These are phyloP conservation scores for Rhinoptilus africanus DNA, from an alignment of 2,113 vertebrate species.

Conservation along the genomic window DNA sequence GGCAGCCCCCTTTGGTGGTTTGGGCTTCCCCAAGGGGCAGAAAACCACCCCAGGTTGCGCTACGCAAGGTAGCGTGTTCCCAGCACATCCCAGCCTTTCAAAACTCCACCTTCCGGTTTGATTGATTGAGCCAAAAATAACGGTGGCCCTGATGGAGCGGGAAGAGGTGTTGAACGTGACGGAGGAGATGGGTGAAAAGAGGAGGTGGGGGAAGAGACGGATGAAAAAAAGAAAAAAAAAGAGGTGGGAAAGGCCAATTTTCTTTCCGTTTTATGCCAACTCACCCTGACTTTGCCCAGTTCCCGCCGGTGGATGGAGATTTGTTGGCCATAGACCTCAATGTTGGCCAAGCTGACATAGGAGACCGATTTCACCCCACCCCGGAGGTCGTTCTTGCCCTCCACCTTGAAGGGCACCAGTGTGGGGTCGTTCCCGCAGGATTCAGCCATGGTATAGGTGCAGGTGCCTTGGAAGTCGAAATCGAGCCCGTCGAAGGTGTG, in stretches of 20 bases:
- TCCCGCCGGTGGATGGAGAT: constrained; percentile 74
- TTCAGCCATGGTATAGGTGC: constrained; percentile 74
- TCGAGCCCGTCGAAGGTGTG: constrained; percentile 67
- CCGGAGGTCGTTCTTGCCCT: constrained; percentile 79
- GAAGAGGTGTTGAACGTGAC: accelerated
- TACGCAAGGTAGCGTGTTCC: too few relatives aligned
- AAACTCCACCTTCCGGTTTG: not conserved
- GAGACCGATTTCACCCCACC: constrained; percentile 71
- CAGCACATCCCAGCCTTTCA: accelerated
- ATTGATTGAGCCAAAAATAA: not conserved
- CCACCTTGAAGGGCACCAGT: constrained; percentile 78
- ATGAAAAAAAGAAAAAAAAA: not conserved
- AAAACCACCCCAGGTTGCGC: too few relatives aligned
- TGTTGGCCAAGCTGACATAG: constrained; percentile 66
- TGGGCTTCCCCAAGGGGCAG: not conserved
- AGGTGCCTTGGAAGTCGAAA: constrained; percentile 79
- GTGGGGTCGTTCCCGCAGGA: constrained; percentile 48
- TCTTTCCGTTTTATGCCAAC: not conserved
- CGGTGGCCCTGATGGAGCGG: accelerated
- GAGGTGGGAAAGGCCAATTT: not conserved
- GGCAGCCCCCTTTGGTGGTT: not conserved
- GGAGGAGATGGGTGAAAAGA: not conserved
- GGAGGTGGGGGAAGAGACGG: not conserved
- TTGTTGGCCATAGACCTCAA: constrained; percentile 65
- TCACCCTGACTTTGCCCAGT: constrained; percentile 76